Base-by-base conservation (phyloP, 2,113 vertebrate species). In the Paratilapia polleni region DNA sequence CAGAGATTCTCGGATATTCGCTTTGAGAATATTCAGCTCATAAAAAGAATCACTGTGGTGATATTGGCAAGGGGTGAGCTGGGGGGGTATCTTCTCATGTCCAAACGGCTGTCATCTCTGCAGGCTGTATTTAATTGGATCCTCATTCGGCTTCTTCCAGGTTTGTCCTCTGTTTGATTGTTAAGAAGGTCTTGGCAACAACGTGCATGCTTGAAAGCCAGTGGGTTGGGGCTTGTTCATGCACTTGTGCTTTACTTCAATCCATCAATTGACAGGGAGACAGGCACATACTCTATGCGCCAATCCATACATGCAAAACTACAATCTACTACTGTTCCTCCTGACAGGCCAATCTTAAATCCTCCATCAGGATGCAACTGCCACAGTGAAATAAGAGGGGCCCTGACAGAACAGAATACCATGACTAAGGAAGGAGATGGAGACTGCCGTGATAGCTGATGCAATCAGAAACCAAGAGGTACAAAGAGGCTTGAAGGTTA, bases 61-160 rank as follows among this genome's bases (percentile, higher is more conserved):
- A 78, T 80, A 49, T 76, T 87, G 76, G 87, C 57, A 20, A 85
- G 79, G 56, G 47, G 56, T 64, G 64, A 89, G 62, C 75, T 49
- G 24, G 20, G 57, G 34, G 81, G 24, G 66, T 9, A 2, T 52
- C 47, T 91, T 80, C 78, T 86, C 87, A 89, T 64, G 86, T 95
- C 93, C 91, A 84, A 81, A 87, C 77, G 15, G 80, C 89, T 82
- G 82, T 87, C 91, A 84, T 91, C 92, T 94, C 95, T 95, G 89
- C 94, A 89, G 94, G 94, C 93, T 87, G 87, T 88, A 87, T 95
- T 96, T 96, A 96, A 96, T 96, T 95, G 95, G 94, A 94, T 85
- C 93, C 92, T 91, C 89, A 87, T 94, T 91, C 82, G 38, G 91
- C 93, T 92, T 95, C 92, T 93, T 94, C 91, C 94, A 94, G 93